Percentiles rank a stretch among this genome's conserved stretches.
phyloP scores from a whole-genome alignment of 2,888 invertebrate genomes.

The Tryphoninae sp. region DNA sequence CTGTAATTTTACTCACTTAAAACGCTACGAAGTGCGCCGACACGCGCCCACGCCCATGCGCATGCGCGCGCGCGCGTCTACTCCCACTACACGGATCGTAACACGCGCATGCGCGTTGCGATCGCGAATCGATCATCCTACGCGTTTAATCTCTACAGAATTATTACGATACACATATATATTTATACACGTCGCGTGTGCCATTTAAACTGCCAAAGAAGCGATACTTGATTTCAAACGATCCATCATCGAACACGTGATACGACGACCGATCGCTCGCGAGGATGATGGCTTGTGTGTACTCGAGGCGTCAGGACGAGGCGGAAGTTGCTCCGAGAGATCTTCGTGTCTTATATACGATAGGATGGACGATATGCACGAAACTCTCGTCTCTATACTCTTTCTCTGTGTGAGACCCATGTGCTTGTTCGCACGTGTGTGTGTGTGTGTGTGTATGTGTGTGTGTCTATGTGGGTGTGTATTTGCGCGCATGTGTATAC shows the following conservation, averaged over 20 bases:
- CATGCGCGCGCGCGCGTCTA: no score
- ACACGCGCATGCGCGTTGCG: not conserved
- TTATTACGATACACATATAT: conserved; percentile 20
- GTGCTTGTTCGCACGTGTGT: not conserved
- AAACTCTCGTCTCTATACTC: not conserved
- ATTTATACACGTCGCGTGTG: conserved; percentile 2
- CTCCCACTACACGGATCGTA: not conserved
- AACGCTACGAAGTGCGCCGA: no score
- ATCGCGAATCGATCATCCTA: conserved; percentile 42
- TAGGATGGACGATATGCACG: not conserved
- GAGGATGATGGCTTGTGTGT: conserved; percentile 16
- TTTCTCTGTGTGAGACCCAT: not conserved
- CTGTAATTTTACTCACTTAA: no score
- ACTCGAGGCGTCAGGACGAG: conserved; percentile 8
- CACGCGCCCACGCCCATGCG: no score
- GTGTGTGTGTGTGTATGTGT: not conserved
- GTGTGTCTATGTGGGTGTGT: not conserved
- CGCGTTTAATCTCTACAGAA: conserved; percentile 22
- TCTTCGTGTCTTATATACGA: not conserved
- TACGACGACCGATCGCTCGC: not conserved
- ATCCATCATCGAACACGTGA: conserved; percentile 45
- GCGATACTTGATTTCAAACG: conserved; percentile 47
- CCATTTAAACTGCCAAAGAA: conserved; percentile 36
- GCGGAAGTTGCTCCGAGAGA: conserved; percentile 15
- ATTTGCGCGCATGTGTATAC: not conserved